Evolutionary conservation across 2,113 vertebrate genomes (phyloP), one percentile per base, ranked within the genome.

Genomic region (Tor tambroides): DNA sequence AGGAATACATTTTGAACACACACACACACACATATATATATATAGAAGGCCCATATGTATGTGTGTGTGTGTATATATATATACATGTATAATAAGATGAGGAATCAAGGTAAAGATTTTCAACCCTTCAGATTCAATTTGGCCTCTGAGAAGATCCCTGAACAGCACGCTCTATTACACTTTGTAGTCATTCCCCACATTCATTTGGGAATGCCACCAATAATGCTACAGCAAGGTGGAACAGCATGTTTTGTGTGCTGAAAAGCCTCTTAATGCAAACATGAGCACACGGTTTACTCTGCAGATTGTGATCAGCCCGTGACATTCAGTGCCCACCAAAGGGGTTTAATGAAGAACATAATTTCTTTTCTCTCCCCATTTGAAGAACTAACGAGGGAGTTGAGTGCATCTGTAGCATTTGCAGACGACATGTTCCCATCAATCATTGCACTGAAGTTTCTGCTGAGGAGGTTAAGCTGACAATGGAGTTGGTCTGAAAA

Each of bases 261-360:
- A 51, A 77, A 74, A 74, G 71, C 71, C 35, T 74, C 71, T 74
- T 74, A n/a, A 41, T 19, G 46, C 12, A 77, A 77, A 51, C 26
- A 77, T 46, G 43, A 77, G 14, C 43, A 49, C 43, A 35, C 23
- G 0, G 75, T 77, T 77, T 77, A 77, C 26, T n/a, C 8, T 26
- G n/a, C 46, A 77, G 75, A 77, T 51, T 77, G 51, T 77, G 26
- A 77, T 77, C 75, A 77, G n/a, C 46, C 75, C 8, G 14, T 51
- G 43, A 77, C 75, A 77, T 51, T 77, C 41, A 51, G 41, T 77
- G 26, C 46, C 75, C n/a, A 30, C 75, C 75, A 51, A 17, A 51
- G 41, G 71, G 41, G 43, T 77, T 77, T 77, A 77, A 51, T 77
- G 49, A 46, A 28, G 41, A 26, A 51, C n/a, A 51, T 49, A 46